Evolutionary conservation across 2,888 invertebrate species (phyloP).

Genomic region (Xylota sylvarum): DNA sequence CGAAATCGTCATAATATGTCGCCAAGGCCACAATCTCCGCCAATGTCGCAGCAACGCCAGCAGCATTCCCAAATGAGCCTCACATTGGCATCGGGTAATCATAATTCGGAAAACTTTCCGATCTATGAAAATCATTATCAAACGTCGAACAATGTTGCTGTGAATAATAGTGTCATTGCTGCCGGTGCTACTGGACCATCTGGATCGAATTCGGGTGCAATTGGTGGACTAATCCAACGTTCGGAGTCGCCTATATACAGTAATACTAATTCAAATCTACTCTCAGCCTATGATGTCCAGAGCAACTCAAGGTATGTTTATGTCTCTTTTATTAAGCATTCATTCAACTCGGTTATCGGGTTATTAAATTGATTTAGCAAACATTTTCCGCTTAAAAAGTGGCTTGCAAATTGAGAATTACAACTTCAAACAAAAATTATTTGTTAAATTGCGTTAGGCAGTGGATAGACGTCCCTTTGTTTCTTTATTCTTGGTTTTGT

Average conservation of each 20-base stretch:
- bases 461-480: too few relatives aligned
- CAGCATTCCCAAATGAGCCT: slow-evolving; percentile 79
- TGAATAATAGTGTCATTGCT: slow-evolving; percentile 50
- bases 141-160: slow-evolving; percentile 80
- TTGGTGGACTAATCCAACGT: slow-evolving; percentile 79
- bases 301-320: slow-evolving; percentile 74
- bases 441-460: too few relatives aligned
- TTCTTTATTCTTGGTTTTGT: too few relatives aligned
- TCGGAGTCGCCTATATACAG: slow-evolving; percentile 86
- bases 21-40: slow-evolving; percentile 80
- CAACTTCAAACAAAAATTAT: too few relatives aligned
- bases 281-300: slow-evolving; percentile 71
- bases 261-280: slow-evolving; percentile 84
- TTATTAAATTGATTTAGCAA: too few relatives aligned
- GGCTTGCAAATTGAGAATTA: too few relatives aligned
- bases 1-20: slow-evolving; percentile 80
- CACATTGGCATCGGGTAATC: slow-evolving; percentile 64
- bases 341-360: not conserved
- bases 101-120: slow-evolving; percentile 85
- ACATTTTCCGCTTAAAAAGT: too few relatives aligned
- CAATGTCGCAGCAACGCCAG: slow-evolving; percentile 75
- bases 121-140: slow-evolving; percentile 86
- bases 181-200: slow-evolving; percentile 41
- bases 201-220: slow-evolving; percentile 48
- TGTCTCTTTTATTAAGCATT: not conserved